Evolutionary conservation across 2,888 invertebrate species (phyloP), one percentile per base, ranked within the genome.

Genomic region (Pollenia angustigena): DNA sequence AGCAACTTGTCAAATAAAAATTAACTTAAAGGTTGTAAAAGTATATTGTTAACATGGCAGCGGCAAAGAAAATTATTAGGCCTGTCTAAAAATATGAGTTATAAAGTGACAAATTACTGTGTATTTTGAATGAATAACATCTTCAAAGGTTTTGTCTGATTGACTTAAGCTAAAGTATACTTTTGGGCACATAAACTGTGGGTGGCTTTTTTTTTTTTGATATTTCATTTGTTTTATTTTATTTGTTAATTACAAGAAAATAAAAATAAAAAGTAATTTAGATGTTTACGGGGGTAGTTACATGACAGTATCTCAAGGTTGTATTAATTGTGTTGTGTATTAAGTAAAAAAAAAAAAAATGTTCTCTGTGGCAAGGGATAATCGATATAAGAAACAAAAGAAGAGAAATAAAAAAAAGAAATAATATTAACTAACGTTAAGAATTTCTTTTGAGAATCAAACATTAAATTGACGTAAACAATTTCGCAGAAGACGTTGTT

Each of bases 301-400:
- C 8, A 54, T 54, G 9, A 6, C 7, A 14, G 42, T 40, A 62
- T 58, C 48, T 74, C 66, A 81, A 81, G 74, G 81, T 74, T 74
- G 50, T 58, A 66, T 81, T 74, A 74, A 81, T 81, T 50, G n/a
- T 56, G 40, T 56, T 72, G 69, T 72, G 69, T 71, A 66, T 56
- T 56, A 16, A 44, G 12, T 54, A 54, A 11, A 79, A 7, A 42
- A 11, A 79, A 7, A 42, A 32, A 32, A 32, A 4, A 32, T 32
- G 32, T 32, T 32, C 62, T 62, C n/a, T 72, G 40, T 56, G 68
- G 66, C 68, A 66, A 68, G 68, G 68, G 81, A 81, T 81, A 81
- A 81, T 81, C 81, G 68, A 81, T 81, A 81, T 68, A 16, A 75
- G 68, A 40, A 14, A 54, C 32, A 14, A 80, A 48, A 68, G n/a